Evolutionary conservation across 2,113 vertebrate genomes (phyloP).

Genomic region (Ivindomyrus marchei): DNA sequence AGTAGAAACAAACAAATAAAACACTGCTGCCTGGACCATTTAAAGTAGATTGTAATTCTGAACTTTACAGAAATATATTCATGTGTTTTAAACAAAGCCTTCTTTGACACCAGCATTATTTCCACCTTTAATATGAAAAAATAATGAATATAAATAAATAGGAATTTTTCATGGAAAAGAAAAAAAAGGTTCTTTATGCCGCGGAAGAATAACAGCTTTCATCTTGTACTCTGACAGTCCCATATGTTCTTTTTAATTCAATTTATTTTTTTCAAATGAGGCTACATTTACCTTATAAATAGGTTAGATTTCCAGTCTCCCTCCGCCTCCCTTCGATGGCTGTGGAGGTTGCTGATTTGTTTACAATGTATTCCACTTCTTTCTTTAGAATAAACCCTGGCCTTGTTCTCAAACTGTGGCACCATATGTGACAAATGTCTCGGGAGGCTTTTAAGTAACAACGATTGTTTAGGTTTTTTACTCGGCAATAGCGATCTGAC

Average conservation of each 20-base stretch:
- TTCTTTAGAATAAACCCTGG: slow-evolving; percentile 34
- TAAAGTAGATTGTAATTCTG: neutral
- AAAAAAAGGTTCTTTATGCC: slow-evolving; percentile 37
- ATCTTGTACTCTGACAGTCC: slow-evolving; percentile 26
- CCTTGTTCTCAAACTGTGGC: slow-evolving; percentile 43
- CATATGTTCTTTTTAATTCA: slow-evolving; percentile 31
- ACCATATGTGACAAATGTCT: slow-evolving; percentile 42
- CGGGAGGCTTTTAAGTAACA: slow-evolving; percentile 3
- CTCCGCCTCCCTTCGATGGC: slow-evolving; percentile 27
- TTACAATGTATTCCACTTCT: neutral
- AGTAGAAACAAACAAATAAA: neutral
- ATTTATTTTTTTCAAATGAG: slow-evolving; percentile 37
- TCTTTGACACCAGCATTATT: slow-evolving; percentile 41
- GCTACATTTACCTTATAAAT: slow-evolving; percentile 53
- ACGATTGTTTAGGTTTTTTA: slow-evolving; percentile 14
- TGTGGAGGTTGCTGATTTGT: neutral
- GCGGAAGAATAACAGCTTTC: slow-evolving; percentile 47
- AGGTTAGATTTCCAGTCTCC: slow-evolving; percentile 31
- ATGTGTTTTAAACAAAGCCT: slow-evolving; percentile 47
- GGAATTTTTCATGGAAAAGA: slow-evolving; percentile 22
- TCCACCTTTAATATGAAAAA: slow-evolving; percentile 31
- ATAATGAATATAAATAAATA: slow-evolving; percentile 9
- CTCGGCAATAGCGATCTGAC: slow-evolving; percentile 32
- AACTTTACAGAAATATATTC: neutral
- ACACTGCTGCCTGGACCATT: neutral